phyloP scores from a whole-genome alignment of 2,113 vertebrate genomes.

The Anoura caudifer region DNA sequence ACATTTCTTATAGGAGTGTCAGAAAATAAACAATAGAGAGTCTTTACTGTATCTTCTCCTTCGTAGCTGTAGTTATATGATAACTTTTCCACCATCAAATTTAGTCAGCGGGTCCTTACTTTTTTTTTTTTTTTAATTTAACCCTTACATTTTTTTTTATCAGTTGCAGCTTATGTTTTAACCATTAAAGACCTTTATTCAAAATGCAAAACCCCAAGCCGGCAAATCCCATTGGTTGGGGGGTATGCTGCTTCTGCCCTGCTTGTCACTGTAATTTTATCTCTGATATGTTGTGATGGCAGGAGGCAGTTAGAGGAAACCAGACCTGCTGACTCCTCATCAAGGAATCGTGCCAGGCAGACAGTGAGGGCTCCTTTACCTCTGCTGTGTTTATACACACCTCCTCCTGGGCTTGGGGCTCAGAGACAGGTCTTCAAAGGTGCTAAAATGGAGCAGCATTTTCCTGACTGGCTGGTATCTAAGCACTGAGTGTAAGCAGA shows the following conservation, averaged over 20 bases:
- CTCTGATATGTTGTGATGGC: slow-evolving; percentile 50
- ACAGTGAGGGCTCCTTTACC: slow-evolving; percentile 69
- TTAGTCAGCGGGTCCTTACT: not conserved
- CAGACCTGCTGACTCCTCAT: slow-evolving; percentile 73
- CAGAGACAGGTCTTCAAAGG: slow-evolving; percentile 45
- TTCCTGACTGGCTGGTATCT: slow-evolving; percentile 9
- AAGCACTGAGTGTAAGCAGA: not conserved
- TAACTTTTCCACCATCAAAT: not conserved
- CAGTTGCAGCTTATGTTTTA: not conserved
- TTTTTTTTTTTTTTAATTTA: not conserved
- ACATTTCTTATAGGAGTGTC: not conserved
- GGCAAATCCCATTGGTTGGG: slow-evolving; percentile 3
- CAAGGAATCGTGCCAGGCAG: slow-evolving; percentile 73
- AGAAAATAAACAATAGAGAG: not conserved
- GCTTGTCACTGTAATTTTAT: slow-evolving; percentile 50
- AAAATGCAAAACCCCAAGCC: slow-evolving; percentile 27
- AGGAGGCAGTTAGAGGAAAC: slow-evolving; percentile 79
- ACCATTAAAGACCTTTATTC: slow-evolving; percentile 23
- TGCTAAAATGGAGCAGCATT: not conserved
- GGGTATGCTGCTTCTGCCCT: not conserved
- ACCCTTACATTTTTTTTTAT: not conserved
- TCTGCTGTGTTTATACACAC: slow-evolving; percentile 58
- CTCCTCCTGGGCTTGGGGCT: slow-evolving; percentile 39
- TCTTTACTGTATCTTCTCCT: not conserved
- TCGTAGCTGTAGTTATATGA: not conserved